Evolutionary conservation across 2,888 invertebrate genomes (phyloP).

Genomic region (Stenotaenia linearis): DNA sequence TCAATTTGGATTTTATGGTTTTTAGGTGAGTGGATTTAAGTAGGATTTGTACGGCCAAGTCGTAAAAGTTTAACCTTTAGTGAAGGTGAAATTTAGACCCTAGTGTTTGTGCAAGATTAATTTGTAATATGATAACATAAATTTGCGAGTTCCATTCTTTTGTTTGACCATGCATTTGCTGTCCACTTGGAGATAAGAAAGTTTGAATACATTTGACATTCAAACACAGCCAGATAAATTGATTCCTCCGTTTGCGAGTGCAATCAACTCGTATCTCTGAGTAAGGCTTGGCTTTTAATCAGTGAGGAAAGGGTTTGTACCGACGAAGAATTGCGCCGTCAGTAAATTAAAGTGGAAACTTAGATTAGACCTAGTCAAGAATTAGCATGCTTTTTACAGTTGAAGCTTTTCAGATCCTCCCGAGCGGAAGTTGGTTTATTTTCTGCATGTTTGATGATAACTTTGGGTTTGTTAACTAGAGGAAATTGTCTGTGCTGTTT

Average conservation of each 20-base stretch:
- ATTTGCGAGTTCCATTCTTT: neutral
- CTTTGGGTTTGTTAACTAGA: neutral
- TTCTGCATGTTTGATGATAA: neutral
- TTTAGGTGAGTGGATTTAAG: neutral
- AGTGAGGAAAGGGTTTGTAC: conserved; percentile 6
- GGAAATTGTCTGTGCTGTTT: neutral
- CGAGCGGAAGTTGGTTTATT: neutral
- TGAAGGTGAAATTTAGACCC: neutral
- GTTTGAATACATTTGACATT: conserved; percentile 7
- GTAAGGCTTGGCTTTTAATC: neutral
- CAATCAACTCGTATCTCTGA: neutral
- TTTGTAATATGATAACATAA: conserved; percentile 10
- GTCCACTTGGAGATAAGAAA: conserved; percentile 6
- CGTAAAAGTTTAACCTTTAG: neutral
- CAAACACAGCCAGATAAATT: conserved; percentile 1
- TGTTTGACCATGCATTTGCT: neutral
- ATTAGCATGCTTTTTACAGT: conserved; percentile 1
- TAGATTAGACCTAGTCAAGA: conserved; percentile 15
- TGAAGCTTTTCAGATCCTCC: conserved; percentile 6
- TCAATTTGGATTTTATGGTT: neutral
- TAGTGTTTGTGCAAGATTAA: neutral
- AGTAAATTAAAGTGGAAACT: conserved; percentile 5
- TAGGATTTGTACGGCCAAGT: neutral
- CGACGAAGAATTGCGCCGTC: conserved; percentile 1
- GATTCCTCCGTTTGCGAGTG: conserved; percentile 6